Base-by-base conservation (phyloP, 2,888 invertebrate species). In the Crepidodera aurea region DNA sequence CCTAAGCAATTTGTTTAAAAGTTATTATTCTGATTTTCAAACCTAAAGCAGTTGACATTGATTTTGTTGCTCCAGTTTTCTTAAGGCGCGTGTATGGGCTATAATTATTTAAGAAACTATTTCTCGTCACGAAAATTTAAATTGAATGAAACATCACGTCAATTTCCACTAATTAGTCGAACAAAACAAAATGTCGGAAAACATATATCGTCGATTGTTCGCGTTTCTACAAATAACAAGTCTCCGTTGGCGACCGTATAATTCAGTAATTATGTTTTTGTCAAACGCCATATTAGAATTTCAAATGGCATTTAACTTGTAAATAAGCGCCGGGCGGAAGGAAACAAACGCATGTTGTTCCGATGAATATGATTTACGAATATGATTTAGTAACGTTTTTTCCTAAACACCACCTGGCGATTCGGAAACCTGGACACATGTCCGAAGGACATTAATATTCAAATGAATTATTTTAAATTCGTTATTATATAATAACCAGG, bases 241-340 rank as follows among this genome's bases (percentile, higher is more conserved):
- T 60, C 59, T 60, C 62, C 54, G 54, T 54, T 57, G 57, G 55
- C 13, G 46, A 57, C 60, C 58, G 69, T 67, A 71, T 72, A 73
- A 74, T 73, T 68, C 70, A 70, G 69, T 71, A 71, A 73, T 75
- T 71, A 70, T 71, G 73, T 73, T 72, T 70, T 71, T 75, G 73
- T 73, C 71, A 72, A 71, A 69, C 68, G 66, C 59, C 68, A 56
- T 54, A 69, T 72, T 72, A 71, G 72, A 73, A 72, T 69, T 73
- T 71, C 71, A 73, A 73, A 73, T 73, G 67, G 63, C 64, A 67
- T 70, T 72, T 67, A 67, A 71, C 71, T 73, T 73, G 76, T 75
- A 75, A 77, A 76, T 77, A 69, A 64, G 69, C 70, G 71, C 68
- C 66, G 70, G 72, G 65, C 75, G 77, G 77, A 77, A 77, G 75